These are phyloP conservation scores for Agrochola circellaris DNA, from an alignment of 2,888 invertebrate species.

Conservation along the genomic window DNA sequence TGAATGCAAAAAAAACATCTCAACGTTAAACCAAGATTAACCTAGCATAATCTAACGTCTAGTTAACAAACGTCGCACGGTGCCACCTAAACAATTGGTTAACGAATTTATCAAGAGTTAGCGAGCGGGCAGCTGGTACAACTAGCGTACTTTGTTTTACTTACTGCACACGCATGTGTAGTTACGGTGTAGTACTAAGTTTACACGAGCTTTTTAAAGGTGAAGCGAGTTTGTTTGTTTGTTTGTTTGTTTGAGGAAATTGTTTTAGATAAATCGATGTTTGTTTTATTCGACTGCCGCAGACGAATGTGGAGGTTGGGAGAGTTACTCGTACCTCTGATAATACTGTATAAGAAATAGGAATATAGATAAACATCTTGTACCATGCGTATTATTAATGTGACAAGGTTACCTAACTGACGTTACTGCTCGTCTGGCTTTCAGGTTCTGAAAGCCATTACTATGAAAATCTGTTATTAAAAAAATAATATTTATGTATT, in stretches of 20 bases:
- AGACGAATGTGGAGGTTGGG: not conserved
- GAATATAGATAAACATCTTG: not conserved
- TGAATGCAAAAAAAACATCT: too few relatives aligned
- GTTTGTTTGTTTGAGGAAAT: conserved; percentile 42
- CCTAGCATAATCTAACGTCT: not conserved
- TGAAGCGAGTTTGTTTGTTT: conserved; percentile 33
- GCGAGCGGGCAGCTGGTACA: conserved; percentile 62
- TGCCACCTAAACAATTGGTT: conserved; percentile 56
- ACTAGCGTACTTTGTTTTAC: conserved; percentile 59
- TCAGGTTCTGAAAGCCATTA: not conserved
- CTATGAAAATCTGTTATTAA: too few relatives aligned
- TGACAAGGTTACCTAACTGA: not conserved
- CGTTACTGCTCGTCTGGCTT: not conserved
- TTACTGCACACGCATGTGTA: conserved; percentile 52
- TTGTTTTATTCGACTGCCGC: conserved; percentile 4
- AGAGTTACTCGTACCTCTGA: not conserved
- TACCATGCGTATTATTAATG: not conserved
- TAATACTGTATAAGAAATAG: not conserved
- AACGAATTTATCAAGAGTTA: conserved; percentile 69
- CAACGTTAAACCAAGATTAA: not conserved
- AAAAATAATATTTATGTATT: too few relatives aligned
- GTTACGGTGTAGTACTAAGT: conserved; percentile 41
- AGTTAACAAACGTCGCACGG: conserved; percentile 28
- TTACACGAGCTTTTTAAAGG: conserved; percentile 51
- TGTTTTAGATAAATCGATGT: conserved; percentile 47